Conservation (phyloP, 1,140 invertebrate species). For the Heliothis subflexa region DNA sequence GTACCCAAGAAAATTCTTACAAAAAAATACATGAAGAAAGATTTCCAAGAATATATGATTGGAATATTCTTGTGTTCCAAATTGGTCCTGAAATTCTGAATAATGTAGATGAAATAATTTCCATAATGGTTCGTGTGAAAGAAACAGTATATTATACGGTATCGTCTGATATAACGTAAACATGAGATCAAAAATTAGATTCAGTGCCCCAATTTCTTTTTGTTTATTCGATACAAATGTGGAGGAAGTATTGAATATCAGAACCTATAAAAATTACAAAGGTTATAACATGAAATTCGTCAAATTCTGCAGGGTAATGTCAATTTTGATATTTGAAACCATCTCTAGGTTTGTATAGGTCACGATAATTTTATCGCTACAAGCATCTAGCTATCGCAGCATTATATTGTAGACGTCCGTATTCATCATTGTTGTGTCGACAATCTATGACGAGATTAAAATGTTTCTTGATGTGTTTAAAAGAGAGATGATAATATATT, state of each 20-base stretch:
- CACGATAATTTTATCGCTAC: too few relatives aligned
- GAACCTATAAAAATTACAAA: neutral
- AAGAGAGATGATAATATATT: too few relatives aligned
- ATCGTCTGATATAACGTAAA: neutral
- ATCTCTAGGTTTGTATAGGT: too few relatives aligned
- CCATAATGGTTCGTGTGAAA: neutral
- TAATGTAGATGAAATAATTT: constrained; percentile 20
- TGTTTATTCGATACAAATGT: neutral
- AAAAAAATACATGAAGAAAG: neutral
- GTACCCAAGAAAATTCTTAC: neutral
- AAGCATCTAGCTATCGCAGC: too few relatives aligned
- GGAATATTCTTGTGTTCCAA: constrained; percentile 6
- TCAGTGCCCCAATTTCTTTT: neutral
- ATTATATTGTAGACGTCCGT: too few relatives aligned
- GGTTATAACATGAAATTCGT: neutral
- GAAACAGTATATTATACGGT: neutral
- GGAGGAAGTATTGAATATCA: neutral
- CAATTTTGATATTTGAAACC: constrained; percentile 22
- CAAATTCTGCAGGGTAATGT: too few relatives aligned
- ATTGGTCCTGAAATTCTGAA: neutral
- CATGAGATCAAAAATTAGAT: constrained; percentile 23
- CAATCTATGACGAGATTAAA: too few relatives aligned
- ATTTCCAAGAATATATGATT: constrained; percentile 10
- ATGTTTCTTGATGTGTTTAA: too few relatives aligned
- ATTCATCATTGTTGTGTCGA: too few relatives aligned